Evolutionary conservation across 1,140 invertebrate genomes (phyloP).

Genomic region (Branchinecta lindahli): DNA sequence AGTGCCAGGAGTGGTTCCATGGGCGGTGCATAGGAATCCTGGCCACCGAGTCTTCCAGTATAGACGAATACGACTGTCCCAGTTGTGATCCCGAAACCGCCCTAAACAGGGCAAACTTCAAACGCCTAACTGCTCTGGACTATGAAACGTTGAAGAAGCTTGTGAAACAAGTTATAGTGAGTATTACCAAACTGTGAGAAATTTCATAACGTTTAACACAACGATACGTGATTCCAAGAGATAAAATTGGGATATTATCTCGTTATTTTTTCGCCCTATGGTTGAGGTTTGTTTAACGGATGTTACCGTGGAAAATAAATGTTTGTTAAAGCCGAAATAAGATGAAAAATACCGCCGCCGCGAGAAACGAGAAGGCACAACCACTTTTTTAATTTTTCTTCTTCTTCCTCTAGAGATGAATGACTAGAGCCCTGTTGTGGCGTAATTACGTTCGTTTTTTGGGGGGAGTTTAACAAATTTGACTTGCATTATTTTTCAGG

Average conservation of each 20-base stretch:
- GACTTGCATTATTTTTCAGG: no score
- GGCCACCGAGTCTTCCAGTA: conserved; percentile 80
- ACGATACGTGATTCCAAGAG: background rate
- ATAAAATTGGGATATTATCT: background rate
- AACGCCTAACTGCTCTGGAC: conserved; percentile 62
- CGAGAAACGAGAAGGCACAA: no score
- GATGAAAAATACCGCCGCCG: no score
- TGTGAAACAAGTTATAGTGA: conserved; percentile 76
- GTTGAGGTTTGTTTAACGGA: background rate
- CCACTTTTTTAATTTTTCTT: no score
- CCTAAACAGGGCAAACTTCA: conserved; percentile 77
- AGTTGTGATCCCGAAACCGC: conserved; percentile 77
- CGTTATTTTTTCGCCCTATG: background rate
- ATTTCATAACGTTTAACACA: background rate
- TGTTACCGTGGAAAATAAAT: no score
- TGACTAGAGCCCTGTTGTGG: no score
- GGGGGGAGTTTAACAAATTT: no score
- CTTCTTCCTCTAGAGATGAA: no score
- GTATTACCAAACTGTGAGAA: conserved; percentile 12
- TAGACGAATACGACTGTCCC: conserved; percentile 91
- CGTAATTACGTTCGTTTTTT: no score
- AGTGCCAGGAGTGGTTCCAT: conserved; percentile 98
- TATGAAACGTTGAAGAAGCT: conserved; percentile 66
- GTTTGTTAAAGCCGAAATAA: no score
- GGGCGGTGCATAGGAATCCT: conserved; percentile 90